Evolutionary conservation across 2,888 invertebrate species (phyloP), one percentile per base, ranked within the genome.

Genomic region (Acanthacorydalis orientalis): DNA sequence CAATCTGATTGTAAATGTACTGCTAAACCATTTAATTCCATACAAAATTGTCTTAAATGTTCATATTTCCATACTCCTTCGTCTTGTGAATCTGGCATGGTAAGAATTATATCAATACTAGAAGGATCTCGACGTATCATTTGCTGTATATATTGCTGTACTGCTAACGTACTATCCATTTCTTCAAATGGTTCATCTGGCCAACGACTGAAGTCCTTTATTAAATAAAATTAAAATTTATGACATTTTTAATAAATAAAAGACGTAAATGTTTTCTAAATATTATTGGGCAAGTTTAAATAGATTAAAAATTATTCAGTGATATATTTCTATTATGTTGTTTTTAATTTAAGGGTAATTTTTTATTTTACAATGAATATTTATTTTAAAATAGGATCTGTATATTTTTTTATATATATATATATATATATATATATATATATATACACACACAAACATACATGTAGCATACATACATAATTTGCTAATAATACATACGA

Each of bases 21-120:
- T 43, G 97, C 96, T 56, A 99, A 69, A n/a, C 95, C 96, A 71
- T 99, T 98, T 44, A 98, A 68, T 68, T 98, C 97, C 92, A 98
- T 95, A 64, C 97, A 98, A 68, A 98, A 97, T 68, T 98, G 97
- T 56, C 97, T 86, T 50, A 98, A 74, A 72, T 98, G 98, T 70
- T 98, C 98, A 65, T 98, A 98, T 69, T 98, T 98, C 98, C 98
- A 98, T 44, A 98, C 97, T 37, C 97, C 96, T 67, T 96, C 95
- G 63, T 97, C 96, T 68, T 96, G 95, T 15, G 88, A 84, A 57
- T 96, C 95, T 2, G 98, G 98, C 73, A 96, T 92, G 58, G 84
- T 90, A 44, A 99, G 70, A 59, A 98, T 96, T 49, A 86, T 75
- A 59, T 95, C 95, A 50, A 97, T 85, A 69, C 93, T 90, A 9